phyloP scores from a whole-genome alignment of 1,140 invertebrate genomes.

The Rhyacophila brunnea region DNA sequence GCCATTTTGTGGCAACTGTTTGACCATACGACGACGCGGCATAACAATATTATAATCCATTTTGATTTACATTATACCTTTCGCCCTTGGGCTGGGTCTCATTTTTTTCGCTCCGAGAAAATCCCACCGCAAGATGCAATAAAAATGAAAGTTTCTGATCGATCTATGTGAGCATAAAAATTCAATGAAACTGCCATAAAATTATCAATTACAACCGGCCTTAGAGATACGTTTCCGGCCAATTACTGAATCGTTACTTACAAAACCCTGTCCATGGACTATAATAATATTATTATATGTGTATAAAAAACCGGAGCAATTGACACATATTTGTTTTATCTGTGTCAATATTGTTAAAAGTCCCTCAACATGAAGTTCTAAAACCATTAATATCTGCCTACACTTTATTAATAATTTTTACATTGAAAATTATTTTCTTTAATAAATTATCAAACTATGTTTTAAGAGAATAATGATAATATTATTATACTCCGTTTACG shows the following conservation, averaged over 20 bases:
- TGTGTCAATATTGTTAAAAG: neutral
- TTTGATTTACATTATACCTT: no score
- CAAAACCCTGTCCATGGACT: neutral
- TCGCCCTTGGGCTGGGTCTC: no score
- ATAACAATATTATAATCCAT: no score
- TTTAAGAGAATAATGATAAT: no score
- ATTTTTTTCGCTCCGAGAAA: constrained; percentile 1
- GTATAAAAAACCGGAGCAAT: neutral
- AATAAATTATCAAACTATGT: no score
- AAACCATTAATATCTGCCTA: no score
- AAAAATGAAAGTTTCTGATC: constrained; percentile 1
- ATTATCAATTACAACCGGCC: neutral
- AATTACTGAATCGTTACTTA: neutral
- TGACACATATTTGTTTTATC: neutral
- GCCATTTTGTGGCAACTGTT: no score
- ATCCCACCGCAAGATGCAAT: neutral
- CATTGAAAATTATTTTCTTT: no score
- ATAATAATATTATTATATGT: neutral
- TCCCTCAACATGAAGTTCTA: neutral
- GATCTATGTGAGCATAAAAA: neutral
- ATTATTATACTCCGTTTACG: no score
- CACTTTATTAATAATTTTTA: no score
- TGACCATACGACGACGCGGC: no score
- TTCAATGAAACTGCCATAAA: constrained; percentile 2
- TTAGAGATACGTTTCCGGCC: neutral